A percentile compares a stretch with the other conserved stretches of the same genome.
These are phyloP conservation scores for Mactromeris polynyma DNA, from an alignment of 2,888 invertebrate species.

Conservation along the genomic window DNA sequence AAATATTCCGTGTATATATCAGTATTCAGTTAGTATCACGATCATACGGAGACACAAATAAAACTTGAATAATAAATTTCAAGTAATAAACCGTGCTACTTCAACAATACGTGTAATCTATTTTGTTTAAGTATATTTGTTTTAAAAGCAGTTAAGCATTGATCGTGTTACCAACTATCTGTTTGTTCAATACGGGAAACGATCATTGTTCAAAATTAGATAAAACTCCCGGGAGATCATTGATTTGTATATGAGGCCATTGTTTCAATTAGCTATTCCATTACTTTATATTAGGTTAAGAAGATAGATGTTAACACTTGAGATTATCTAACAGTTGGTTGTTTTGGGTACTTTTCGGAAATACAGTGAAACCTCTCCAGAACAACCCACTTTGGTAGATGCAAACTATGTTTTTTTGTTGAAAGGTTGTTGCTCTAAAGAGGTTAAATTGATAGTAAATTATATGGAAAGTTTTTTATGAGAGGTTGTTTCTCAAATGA, in stretches of 20 bases:
- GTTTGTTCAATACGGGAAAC: neutral
- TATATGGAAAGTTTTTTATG: too few relatives aligned
- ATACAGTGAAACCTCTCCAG: neutral
- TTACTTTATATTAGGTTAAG: neutral
- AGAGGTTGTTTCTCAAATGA: too few relatives aligned
- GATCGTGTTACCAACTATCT: neutral
- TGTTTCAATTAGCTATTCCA: neutral
- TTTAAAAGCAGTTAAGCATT: slow-evolving; percentile 5
- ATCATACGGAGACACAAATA: neutral
- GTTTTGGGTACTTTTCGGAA: neutral
- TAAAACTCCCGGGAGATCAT: neutral
- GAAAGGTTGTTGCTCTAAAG: too few relatives aligned
- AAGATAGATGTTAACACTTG: neutral
- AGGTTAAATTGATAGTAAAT: too few relatives aligned
- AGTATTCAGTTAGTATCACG: neutral
- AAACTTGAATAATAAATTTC: neutral
- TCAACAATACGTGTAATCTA: neutral
- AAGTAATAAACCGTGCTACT: neutral
- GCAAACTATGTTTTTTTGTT: too few relatives aligned
- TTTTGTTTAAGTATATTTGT: slow-evolving; percentile 13
- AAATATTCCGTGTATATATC: neutral
- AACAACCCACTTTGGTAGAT: too few relatives aligned
- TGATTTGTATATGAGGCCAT: neutral
- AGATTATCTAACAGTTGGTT: neutral
- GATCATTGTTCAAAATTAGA: neutral